These are phyloP conservation scores for Synodontis membranacea DNA, from an alignment of 2,113 vertebrate genomes.

Conservation along the genomic window DNA sequence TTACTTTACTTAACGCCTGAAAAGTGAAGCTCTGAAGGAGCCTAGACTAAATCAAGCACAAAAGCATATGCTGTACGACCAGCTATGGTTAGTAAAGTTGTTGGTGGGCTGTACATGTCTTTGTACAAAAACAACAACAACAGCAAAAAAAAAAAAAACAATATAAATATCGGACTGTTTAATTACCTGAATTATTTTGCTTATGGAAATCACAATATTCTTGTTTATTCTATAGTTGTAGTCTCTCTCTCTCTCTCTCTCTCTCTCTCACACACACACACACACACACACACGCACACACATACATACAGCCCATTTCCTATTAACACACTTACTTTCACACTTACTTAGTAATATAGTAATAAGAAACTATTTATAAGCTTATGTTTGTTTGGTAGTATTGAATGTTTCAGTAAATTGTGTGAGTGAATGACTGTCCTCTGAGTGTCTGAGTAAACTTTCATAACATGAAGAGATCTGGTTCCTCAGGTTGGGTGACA, in stretches of 20 bases:
- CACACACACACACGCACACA: neutral
- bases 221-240: neutral
- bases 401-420: neutral
- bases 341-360: neutral
- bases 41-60: neutral
- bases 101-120: neutral
- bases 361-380: neutral
- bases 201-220: neutral
- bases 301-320: neutral
- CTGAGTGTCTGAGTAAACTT: no score
- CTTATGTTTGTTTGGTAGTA: neutral
- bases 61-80: neutral
- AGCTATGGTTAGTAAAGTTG: neutral
- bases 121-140: neutral
- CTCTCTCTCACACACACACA: neutral
- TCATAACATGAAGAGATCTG: neutral
- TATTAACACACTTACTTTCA: neutral
- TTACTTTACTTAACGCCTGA: neutral
- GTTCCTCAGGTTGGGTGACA: slow-evolving; percentile 26
- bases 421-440: neutral
- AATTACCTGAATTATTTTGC: neutral
- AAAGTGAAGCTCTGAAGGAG: neutral
- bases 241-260: neutral
- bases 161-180: no score
- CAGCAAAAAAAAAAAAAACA: neutral